Base-by-base conservation (phyloP, 2,797 vertebrate genomes). In the Scolopax rusticola region DNA sequence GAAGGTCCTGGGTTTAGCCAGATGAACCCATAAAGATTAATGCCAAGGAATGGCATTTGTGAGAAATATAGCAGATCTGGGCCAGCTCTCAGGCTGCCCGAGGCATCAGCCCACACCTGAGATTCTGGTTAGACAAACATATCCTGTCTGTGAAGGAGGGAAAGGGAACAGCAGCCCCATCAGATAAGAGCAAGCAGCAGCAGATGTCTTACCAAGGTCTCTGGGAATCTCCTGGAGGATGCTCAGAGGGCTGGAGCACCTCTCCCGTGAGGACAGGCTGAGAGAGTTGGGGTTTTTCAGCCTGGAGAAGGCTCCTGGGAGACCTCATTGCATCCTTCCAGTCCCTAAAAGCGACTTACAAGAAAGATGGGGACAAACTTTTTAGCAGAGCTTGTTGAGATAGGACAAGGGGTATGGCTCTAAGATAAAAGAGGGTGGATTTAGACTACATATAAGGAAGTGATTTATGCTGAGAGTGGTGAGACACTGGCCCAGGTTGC, bases 61-160 rank as follows among this genome's bases (percentile, higher is more conserved):
- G 91, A 70, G 88, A 90, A 93, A 53, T 20, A 11, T 0, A 60
- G 53, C 59, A 64, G 74, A 86, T 47, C 40, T 43, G 93, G 76
- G 87, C 24, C 65, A 73, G 61, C 45, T 54, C 67, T 71, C 81
- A 69, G 80, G 7, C 36, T 82, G 93, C 95, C 83, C 5, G 12
- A 1, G 95, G 96, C 86, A 77, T 25, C 90, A 61, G 45, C 83
- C 53, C 60, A 32, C 82, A 75, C 84, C 81, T 45, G 79, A 70
- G 64, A 89, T 77, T 96, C 97, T 89, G 94, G 95, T 96, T 96
- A 94, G 84, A 94, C 95, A 81, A 77, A 91, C 75, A 17, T 11
- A 73, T 81, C 96, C 91, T 75, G 96, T 89, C 92, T 95, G 84
- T 21, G 71, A 80, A 80, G 84, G 61, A 92, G 68, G 53, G 45